Evolutionary conservation across 2,113 vertebrate genomes (phyloP), one percentile per base, ranked within the genome.

Genomic region (Nestor notabilis): DNA sequence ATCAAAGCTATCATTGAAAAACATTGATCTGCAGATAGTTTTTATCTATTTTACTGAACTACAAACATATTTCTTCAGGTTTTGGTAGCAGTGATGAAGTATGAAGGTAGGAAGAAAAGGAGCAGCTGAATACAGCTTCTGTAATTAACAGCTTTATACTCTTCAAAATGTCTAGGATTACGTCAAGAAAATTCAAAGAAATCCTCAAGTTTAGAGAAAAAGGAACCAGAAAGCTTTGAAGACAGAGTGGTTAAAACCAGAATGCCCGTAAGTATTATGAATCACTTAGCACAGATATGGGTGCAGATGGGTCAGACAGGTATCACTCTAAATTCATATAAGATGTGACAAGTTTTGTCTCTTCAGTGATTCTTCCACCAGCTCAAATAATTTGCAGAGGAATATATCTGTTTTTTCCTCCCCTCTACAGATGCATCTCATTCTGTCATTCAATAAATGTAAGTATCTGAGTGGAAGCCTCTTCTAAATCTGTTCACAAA

Each of bases 351-450:
- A 74, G 80, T 97, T 96, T 94, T 80, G 64, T 94, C 41, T 96
- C 85, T 88, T 96, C 90, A 82, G 76, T 86, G 90, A 97, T 92
- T 96, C 79, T 96, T 97, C 92, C 60, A 68, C 93, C 95, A 97
- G 84, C 47, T 61, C 19, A 10, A 89, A 95, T 96, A 89, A 97
- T 95, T 95, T 97, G 92, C 65, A 94, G 91, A 89, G 63, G 87
- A 89, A 89, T 82, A 44, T 50, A 93, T 86, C 95, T 83, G 68
- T 24, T 50, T 84, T 91, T 55, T 58, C 19, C 16, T 50, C 53
- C 83, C 31, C 46, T 83, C 27, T 81, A 71, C 71, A 66, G 81
- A 94, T 65, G 14, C 63, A 81, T 90, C 77, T 92, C 47, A 65
- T 95, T 95, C 88, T 86, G 92, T 89, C 87, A 94, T 90, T 97